phyloP scores from a whole-genome alignment of 2,888 invertebrate species.

The Adineta ricciae region DNA sequence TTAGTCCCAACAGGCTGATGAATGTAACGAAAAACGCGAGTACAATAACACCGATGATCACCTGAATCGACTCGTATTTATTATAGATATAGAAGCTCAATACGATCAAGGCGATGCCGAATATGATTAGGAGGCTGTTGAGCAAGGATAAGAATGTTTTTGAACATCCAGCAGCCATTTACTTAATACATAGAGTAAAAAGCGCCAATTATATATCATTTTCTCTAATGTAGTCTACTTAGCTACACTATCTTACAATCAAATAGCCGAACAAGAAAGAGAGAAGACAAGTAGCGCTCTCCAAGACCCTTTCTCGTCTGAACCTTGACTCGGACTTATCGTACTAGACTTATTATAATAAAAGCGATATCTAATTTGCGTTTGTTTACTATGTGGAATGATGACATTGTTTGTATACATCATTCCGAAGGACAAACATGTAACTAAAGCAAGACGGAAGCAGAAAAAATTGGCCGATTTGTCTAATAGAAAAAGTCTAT shows the following conservation, averaged over 20 bases:
- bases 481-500: background rate
- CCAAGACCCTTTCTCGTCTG: background rate
- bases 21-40: background rate
- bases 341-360: background rate
- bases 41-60: background rate
- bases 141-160: background rate
- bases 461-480: background rate
- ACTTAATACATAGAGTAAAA: background rate
- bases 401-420: background rate
- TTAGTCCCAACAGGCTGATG: background rate
- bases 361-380: background rate
- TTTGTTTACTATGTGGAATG: background rate
- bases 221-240: background rate
- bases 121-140: background rate
- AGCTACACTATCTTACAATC: background rate
- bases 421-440: background rate
- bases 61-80: background rate
- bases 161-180: background rate
- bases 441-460: background rate
- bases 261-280: background rate
- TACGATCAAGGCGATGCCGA: background rate
- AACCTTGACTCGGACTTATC: background rate
- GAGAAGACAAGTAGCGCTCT: background rate
- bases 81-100: background rate
- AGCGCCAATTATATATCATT: background rate